These are phyloP conservation scores for Boloria selene DNA, from an alignment of 2,888 invertebrate genomes.

Conservation along the genomic window DNA sequence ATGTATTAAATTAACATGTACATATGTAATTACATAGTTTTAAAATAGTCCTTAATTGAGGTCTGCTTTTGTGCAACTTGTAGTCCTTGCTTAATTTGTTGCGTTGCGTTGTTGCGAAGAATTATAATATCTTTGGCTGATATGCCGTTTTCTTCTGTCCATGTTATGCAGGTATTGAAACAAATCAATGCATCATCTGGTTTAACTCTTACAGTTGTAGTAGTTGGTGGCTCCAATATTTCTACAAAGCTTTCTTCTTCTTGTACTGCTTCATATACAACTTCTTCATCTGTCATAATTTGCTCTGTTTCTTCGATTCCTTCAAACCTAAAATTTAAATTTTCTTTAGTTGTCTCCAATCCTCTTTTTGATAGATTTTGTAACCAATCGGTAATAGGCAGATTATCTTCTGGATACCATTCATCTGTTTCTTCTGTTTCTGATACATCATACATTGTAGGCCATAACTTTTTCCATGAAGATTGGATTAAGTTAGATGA, in stretches of 20 bases:
- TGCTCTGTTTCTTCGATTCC: constrained; percentile 45
- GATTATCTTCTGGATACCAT: constrained; percentile 42
- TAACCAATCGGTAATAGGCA: constrained; percentile 43
- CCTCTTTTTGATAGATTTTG: constrained; percentile 46
- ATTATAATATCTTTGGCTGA: constrained; percentile 46
- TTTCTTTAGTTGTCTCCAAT: constrained; percentile 46
- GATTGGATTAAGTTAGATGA: constrained; percentile 39
- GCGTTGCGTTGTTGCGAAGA: too few relatives aligned
- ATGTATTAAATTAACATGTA: constrained; percentile 10
- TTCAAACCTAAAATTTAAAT: constrained; percentile 44
- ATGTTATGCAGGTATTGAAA: constrained; percentile 49
- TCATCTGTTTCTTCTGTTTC: constrained; percentile 38
- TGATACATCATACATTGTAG: constrained; percentile 27
- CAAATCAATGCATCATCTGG: constrained; percentile 45
- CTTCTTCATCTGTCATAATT: constrained; percentile 22
- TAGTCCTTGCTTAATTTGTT: too few relatives aligned
- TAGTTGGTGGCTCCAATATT: constrained; percentile 39
- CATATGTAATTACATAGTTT: too few relatives aligned
- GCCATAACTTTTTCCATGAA: constrained; percentile 44
- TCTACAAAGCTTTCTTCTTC: constrained; percentile 40
- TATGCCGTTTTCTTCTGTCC: constrained; percentile 46
- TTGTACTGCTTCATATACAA: constrained; percentile 8
- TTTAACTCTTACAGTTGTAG: constrained; percentile 41
- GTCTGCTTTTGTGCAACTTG: too few relatives aligned
- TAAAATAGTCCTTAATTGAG: too few relatives aligned